These are phyloP conservation scores for Anguilla pacifica DNA, from an alignment of 2,797 vertebrate genomes.

Conservation along the genomic window DNA sequence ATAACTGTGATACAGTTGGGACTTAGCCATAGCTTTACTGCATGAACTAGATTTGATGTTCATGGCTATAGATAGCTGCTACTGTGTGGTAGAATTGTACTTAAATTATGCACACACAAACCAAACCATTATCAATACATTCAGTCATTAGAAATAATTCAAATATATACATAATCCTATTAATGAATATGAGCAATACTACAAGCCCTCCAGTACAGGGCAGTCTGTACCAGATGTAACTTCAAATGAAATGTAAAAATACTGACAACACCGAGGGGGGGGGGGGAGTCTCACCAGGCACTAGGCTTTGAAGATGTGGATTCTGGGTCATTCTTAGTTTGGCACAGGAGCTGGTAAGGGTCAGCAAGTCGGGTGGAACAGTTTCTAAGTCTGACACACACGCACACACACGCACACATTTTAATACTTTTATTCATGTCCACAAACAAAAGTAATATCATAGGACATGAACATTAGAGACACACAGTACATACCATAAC, in stretches of 20 bases:
- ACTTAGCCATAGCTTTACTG: too few relatives aligned
- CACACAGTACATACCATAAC: too few relatives aligned
- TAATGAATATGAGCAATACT: not conserved
- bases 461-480: too few relatives aligned
- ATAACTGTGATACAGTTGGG: too few relatives aligned
- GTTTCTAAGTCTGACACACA: constrained; percentile 65
- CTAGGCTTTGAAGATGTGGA: constrained; percentile 59
- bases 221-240: not conserved
- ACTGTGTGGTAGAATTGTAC: too few relatives aligned
- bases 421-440: not conserved
- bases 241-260: too few relatives aligned
- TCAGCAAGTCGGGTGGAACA: constrained; percentile 72
- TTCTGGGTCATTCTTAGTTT: constrained; percentile 79
- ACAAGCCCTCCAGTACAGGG: not conserved
- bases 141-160: too few relatives aligned
- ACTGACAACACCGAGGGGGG: not conserved
- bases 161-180: not conserved
- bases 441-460: not conserved
- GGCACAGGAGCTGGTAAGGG: constrained; percentile 71
- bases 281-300: constrained; percentile 48
- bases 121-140: too few relatives aligned
- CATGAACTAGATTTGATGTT: too few relatives aligned
- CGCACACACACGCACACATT: constrained; percentile 18
- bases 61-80: too few relatives aligned
- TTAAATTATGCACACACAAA: too few relatives aligned